These are phyloP conservation scores for Sphaeridia pumilis DNA, from an alignment of 2,888 invertebrate species.

Conservation along the genomic window DNA sequence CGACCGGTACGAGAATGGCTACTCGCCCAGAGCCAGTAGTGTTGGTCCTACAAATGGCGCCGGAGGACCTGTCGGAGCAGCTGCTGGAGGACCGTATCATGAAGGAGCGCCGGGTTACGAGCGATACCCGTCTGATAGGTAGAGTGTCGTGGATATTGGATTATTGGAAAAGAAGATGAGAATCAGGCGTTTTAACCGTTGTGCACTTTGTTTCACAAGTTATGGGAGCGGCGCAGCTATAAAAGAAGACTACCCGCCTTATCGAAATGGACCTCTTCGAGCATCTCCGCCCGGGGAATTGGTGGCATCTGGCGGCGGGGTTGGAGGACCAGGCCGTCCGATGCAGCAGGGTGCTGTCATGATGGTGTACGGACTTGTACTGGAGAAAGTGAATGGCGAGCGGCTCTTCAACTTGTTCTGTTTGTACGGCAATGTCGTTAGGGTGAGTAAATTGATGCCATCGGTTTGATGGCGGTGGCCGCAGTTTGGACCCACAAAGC, in stretches of 20 bases:
- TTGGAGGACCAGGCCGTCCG: constrained; percentile 36
- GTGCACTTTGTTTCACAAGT: constrained; percentile 18
- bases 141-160: constrained; percentile 2
- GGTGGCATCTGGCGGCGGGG: constrained; percentile 26
- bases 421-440: constrained; percentile 93
- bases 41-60: constrained; percentile 37
- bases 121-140: constrained; percentile 36
- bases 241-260: constrained; percentile 32
- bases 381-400: constrained; percentile 87
- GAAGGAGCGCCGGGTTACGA: constrained; percentile 31
- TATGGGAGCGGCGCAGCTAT: constrained; percentile 31
- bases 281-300: constrained; percentile 29
- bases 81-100: constrained; percentile 24
- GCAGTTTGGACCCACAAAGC: too few species aligned
- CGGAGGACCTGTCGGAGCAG: constrained; percentile 7
- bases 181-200: too few species aligned
- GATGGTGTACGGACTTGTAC: constrained; percentile 96
- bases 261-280: constrained; percentile 33
- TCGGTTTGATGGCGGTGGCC: too few species aligned
- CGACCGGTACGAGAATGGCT: constrained; percentile 37
- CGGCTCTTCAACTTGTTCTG: constrained; percentile 96
- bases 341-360: constrained; percentile 73
- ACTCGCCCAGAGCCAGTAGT: constrained; percentile 39
- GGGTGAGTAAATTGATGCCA: constrained; percentile 56
- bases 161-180: too few species aligned